Conservation (phyloP, 2,113 vertebrate genomes). For the Coracopsis vasa region DNA sequence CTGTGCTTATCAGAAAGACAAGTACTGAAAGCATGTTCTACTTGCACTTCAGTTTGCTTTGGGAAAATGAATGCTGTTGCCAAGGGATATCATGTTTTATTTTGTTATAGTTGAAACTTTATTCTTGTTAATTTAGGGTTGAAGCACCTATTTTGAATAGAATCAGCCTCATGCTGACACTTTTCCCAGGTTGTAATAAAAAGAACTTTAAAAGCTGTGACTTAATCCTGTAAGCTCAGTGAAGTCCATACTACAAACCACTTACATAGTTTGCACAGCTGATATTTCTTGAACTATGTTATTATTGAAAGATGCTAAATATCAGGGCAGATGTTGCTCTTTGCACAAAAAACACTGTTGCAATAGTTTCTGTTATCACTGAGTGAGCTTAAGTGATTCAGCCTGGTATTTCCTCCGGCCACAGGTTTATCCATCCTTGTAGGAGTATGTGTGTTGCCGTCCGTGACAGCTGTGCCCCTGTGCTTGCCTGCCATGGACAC, state of each 20-base stretch:
- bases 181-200: not conserved
- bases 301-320: not conserved
- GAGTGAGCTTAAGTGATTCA: not conserved
- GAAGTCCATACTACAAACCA: not conserved
- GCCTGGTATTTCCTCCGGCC: not conserved
- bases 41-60: not conserved
- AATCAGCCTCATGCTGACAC: not conserved
- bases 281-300: not conserved
- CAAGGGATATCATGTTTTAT: not conserved
- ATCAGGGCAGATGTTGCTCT: not conserved
- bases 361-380: not conserved
- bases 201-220: not conserved
- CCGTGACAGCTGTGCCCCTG: constrained; percentile 81
- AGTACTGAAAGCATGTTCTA: not conserved
- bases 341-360: not conserved
- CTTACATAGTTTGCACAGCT: not conserved
- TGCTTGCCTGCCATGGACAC: constrained; percentile 82
- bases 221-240: not conserved
- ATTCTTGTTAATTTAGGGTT: not conserved
- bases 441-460: constrained; percentile 84
- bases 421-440: constrained; percentile 88
- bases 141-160: not conserved
- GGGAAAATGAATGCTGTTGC: not conserved
- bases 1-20: not conserved
- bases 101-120: not conserved